Evolutionary conservation across 2,888 invertebrate genomes (phyloP).

Genomic region (Lithophane leautieri): DNA sequence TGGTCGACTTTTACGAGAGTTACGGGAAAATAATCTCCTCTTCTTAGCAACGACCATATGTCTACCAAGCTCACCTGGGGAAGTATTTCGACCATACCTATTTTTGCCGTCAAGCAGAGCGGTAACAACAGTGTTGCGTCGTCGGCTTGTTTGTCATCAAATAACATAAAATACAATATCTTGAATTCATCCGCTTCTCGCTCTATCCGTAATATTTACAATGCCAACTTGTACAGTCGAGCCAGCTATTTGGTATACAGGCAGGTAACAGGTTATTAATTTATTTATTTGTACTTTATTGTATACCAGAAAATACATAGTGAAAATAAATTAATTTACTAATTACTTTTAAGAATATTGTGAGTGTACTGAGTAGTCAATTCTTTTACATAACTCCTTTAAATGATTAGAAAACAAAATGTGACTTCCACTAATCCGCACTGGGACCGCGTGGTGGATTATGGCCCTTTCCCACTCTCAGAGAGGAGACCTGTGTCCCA

Average conservation of each 20-base stretch:
- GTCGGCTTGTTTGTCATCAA: not conserved
- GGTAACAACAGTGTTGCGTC: not conserved
- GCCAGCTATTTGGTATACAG: not conserved
- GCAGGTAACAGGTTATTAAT: too few relatives aligned
- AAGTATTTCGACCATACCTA: not conserved
- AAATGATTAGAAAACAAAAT: not conserved
- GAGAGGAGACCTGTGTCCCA: not conserved
- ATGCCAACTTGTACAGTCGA: constrained; percentile 11
- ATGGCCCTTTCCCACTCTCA: not conserved
- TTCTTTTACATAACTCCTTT: not conserved
- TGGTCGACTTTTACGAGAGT: constrained; percentile 18
- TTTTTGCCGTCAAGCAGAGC: not conserved
- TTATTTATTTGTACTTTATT: too few relatives aligned
- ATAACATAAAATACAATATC: not conserved
- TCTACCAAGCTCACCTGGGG: not conserved
- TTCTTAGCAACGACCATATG: constrained; percentile 5
- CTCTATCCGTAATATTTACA: constrained; percentile 8
- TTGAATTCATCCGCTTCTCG: not conserved
- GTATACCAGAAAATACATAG: too few relatives aligned
- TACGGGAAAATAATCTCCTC: not conserved
- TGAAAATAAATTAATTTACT: too few relatives aligned
- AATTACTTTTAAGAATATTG: too few relatives aligned
- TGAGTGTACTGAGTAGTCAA: not conserved
- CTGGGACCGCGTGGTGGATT: not conserved
- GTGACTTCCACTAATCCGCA: not conserved